phyloP scores from a whole-genome alignment of 2,797 vertebrate species.

The Varecia variegata region DNA sequence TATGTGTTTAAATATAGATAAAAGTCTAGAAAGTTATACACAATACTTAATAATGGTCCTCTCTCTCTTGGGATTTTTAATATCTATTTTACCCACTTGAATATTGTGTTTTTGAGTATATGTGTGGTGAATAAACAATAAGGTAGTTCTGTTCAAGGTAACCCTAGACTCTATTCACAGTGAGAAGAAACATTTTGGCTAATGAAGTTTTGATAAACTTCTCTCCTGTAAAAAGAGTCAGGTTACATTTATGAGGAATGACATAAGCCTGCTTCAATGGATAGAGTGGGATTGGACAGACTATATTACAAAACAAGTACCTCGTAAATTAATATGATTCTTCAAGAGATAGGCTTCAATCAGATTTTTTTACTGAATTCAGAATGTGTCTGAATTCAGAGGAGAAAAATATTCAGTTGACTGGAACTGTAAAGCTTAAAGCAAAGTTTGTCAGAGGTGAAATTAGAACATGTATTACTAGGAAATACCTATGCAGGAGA shows the following conservation, averaged over 20 bases:
- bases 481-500: neutral
- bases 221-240: neutral
- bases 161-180: neutral
- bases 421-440: neutral
- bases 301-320: neutral
- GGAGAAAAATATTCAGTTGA: neutral
- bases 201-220: neutral
- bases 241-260: neutral
- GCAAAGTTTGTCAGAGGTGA: neutral
- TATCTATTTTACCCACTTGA: neutral
- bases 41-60: neutral
- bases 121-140: neutral
- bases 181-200: neutral
- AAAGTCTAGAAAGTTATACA: neutral
- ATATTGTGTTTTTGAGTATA: neutral
- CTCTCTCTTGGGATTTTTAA: neutral
- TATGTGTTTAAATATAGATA: neutral
- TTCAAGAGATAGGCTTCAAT: neutral
- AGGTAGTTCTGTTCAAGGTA: neutral
- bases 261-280: neutral
- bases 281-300: neutral
- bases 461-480: slow-evolving; percentile 9
- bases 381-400: neutral
- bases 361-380: neutral
- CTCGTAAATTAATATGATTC: neutral